Evolutionary conservation across 2,888 invertebrate species (phyloP).

Genomic region (Philereme transversata): DNA sequence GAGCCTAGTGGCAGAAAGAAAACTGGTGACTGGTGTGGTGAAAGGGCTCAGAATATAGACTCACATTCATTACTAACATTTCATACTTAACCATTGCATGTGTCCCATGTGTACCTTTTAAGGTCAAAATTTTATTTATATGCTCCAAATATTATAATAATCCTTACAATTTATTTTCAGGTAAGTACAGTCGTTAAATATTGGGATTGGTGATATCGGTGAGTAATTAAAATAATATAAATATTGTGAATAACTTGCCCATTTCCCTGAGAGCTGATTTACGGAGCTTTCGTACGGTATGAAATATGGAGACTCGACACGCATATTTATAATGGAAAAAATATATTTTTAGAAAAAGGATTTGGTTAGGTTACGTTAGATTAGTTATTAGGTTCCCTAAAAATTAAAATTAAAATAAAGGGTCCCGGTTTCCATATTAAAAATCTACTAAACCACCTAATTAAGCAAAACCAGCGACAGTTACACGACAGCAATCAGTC

Average conservation of each 20-base stretch:
- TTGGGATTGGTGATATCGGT: conserved; percentile 38
- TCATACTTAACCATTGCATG: conserved; percentile 2
- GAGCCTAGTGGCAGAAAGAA: too few relatives aligned
- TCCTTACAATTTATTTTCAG: conserved; percentile 49
- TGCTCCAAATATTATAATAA: conserved; percentile 37
- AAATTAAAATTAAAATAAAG: too few relatives aligned
- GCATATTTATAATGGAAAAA: conserved; percentile 33
- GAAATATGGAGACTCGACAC: conserved; percentile 45
- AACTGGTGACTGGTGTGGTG: too few relatives aligned
- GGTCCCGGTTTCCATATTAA: too few relatives aligned
- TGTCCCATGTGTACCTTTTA: conserved; percentile 4
- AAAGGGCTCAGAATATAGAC: too few relatives aligned
- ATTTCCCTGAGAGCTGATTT: conserved; percentile 42
- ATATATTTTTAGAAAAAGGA: neutral
- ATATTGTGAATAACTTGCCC: conserved; percentile 29
- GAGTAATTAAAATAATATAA: conserved; percentile 48
- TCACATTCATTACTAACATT: conserved; percentile 4
- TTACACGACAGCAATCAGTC: too few relatives aligned
- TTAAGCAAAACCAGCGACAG: too few relatives aligned
- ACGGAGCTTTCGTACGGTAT: conserved; percentile 27
- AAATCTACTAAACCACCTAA: too few relatives aligned
- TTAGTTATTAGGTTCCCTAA: too few relatives aligned
- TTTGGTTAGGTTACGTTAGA: neutral
- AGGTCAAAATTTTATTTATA: conserved; percentile 4
- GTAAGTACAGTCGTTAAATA: conserved; percentile 49